Evolutionary conservation across 1,140 invertebrate genomes (phyloP), one percentile per base, ranked within the genome.

Genomic region (Cyclina sinensis): DNA sequence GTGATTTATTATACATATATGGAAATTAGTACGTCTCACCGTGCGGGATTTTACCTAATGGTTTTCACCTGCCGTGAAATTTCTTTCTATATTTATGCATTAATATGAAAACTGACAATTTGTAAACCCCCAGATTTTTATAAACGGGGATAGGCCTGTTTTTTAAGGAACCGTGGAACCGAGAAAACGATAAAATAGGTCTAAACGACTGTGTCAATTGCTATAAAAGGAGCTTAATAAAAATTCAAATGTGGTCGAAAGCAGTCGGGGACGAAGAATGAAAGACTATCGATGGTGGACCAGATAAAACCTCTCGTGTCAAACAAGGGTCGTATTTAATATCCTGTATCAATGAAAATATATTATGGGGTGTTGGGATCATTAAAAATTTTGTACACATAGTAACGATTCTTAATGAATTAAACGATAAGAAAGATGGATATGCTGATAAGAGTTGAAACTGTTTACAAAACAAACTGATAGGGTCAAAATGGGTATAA

Each of bases 21-120:
- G 79, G 79, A 81, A 81, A 81, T 81, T 59, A 43, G 79, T 43
- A 7, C 3, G 51, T 43, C 35, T 81, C 79, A 81, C n/a, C 30
- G 54, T 65, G 59, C 59, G 54, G 35, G 39, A 62, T 43, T 62
- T 62, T 14, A 62, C 48, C 79, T 81, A 81, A 81, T 81, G 57
- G 79, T 32, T 37, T 62, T 59, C 79, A 62, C 79, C 79, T 57
- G 79, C 57, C 79, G 79, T 65, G 79, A 65, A 65, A 62, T 81
- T 81, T 65, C 35, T 81, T 81, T 62, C 54, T 30, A 35, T 62
- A 65, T 81, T 81, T 81, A 81, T 81, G 57, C 51, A 81, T 81
- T 62, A 81, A 81, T 81, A 81, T 54, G 79, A 81, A 81, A 81
- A 62, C 32, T 65, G 59, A 62, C 79, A 81, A 81, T 81, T 81